These are phyloP conservation scores for Chionomys nivalis DNA, from an alignment of 2,113 vertebrate species.

Conservation along the genomic window DNA sequence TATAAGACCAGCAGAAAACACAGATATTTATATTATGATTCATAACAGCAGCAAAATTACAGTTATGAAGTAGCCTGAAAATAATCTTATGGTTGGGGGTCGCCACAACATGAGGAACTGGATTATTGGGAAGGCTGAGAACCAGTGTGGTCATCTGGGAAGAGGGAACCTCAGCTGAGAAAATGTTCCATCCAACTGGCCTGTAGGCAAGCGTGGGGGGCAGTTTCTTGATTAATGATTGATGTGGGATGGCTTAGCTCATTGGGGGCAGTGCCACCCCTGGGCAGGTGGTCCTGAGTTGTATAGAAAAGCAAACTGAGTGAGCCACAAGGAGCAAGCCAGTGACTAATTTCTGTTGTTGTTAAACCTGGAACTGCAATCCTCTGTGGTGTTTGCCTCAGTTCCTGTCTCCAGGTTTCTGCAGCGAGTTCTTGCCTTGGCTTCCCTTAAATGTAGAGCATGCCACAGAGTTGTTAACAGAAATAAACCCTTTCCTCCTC, in stretches of 20 bases:
- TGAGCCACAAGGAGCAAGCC: background rate
- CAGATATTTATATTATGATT: background rate
- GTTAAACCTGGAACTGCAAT: background rate
- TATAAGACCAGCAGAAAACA: background rate
- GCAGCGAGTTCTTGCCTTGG: background rate
- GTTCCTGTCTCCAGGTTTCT: background rate
- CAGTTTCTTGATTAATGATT: background rate
- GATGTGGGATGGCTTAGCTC: background rate
- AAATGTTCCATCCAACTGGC: background rate
- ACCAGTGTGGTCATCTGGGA: background rate
- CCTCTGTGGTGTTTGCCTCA: background rate
- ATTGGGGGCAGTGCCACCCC: background rate
- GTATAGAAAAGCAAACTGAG: background rate
- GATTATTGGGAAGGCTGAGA: background rate
- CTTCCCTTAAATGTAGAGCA: background rate
- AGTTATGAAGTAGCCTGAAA: background rate
- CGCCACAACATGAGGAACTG: background rate
- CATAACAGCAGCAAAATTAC: background rate
- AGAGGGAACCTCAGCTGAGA: background rate
- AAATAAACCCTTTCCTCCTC: background rate
- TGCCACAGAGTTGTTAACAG: background rate
- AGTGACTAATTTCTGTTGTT: background rate
- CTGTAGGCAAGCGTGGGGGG: background rate
- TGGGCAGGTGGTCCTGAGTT: background rate
- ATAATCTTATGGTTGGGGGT: background rate